Base-by-base conservation (phyloP, 2,888 invertebrate genomes). In the Rugalucina vietnamica region DNA sequence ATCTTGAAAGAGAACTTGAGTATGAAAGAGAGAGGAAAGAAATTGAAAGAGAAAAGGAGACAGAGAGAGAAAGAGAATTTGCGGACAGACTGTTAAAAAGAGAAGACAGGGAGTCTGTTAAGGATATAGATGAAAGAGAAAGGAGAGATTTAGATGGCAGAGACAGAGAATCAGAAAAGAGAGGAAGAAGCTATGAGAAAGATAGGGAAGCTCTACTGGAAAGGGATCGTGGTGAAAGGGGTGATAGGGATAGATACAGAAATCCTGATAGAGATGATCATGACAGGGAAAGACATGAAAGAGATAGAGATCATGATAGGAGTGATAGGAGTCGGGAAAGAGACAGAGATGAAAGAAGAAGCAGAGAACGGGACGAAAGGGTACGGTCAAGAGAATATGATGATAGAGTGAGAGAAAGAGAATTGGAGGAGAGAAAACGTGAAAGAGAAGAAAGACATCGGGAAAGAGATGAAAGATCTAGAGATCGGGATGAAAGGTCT, bases 371-470 rank as follows among this genome's bases (percentile, higher is more conserved):
- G 39, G 3, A 43, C 21, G 75, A 60, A 14, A 32, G 32, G 34
- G 32, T 84, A 74, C 79, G 88, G 69, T 86, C 86, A 27, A 82
- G 81, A 27, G 82, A 84, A 54, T 84, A 89, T 29, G 76, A 85
- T 49, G 85, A 88, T n/a, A 70, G 75, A 27, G 79, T 50, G 12
- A 75, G 76, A n/a, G 81, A 75, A 27, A 54, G 37, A 36, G 37
- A 60, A 8, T 43, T 72, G 65, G 76, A 76, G 0, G 50, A 76
- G 70, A 54, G 76, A 32, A 72, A 81, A 12, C 27, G 74, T 34
- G 80, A 80, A 27, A 49, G 27, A 24, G 75, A 18, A 49, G 14
- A 39, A 18, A 43, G 43, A 29, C 39, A 73, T 29, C 24, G 76
- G 70, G 87, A 87, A 43, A 43, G 76, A 12, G 84, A 86, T 29